A percentile compares a stretch with the other conserved stretches of the same genome.
Conservation (phyloP, 2,888 invertebrate species). For the Diarsia mendica region DNA sequence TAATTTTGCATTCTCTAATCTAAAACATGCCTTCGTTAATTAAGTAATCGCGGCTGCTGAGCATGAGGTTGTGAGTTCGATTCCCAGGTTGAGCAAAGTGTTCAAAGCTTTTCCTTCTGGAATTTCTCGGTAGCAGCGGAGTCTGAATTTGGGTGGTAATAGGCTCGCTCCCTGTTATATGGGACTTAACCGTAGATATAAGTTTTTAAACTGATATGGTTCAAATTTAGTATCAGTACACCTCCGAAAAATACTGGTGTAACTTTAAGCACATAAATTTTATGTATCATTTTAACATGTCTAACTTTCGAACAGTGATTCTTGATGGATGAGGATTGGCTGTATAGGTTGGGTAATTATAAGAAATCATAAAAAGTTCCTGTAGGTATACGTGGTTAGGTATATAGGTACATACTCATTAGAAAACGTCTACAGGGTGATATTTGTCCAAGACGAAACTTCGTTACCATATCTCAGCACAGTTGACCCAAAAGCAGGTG, state of each 20-base stretch:
- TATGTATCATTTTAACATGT: neutral
- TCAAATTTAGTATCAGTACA: no score
- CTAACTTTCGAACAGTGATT: neutral
- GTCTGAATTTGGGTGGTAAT: neutral
- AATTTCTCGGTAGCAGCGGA: no score
- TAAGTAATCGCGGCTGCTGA: no score
- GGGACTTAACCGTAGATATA: neutral
- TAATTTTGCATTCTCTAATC: no score
- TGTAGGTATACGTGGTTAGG: neutral
- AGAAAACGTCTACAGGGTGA: neutral
- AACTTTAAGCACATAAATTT: neutral
- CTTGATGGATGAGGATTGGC: neutral
- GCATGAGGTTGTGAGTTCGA: no score
- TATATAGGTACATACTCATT: no score
- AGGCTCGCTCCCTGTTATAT: neutral
- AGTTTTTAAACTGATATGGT: no score
- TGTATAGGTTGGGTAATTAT: neutral
- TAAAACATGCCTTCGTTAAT: no score
- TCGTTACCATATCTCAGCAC: slow-evolving; percentile 12
- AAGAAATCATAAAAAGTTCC: neutral
- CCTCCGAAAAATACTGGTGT: neutral
- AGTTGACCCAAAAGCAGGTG: slow-evolving; percentile 18
- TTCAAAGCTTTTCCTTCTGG: no score
- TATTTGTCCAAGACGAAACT: slow-evolving; percentile 12
- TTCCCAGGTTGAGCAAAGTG: no score